Evolutionary conservation across 2,113 vertebrate genomes (phyloP).

Genomic region (Caranx ignobilis): DNA sequence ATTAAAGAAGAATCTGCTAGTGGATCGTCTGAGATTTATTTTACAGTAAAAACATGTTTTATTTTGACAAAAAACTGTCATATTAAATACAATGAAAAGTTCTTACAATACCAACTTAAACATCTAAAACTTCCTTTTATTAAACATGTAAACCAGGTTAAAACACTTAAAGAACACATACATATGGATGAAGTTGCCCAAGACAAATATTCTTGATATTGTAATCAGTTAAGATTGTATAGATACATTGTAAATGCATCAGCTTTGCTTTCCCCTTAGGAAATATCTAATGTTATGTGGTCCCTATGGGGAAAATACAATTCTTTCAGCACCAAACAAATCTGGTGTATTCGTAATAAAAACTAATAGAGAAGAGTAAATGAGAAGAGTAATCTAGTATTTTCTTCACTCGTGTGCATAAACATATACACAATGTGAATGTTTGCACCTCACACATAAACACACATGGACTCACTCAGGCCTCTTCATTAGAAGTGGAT

Average conservation of each 20-base stretch:
- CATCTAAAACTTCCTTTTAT: background rate
- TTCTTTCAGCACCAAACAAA: background rate
- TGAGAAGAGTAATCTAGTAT: background rate
- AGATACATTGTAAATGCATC: no score
- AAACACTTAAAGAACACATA: background rate
- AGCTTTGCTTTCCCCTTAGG: no score
- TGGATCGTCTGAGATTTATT: background rate
- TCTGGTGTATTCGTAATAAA: background rate
- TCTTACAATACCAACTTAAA: background rate
- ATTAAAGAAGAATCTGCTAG: background rate
- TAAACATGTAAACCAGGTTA: background rate
- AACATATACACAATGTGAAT: background rate
- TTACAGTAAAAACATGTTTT: no score
- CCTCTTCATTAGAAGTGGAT: conserved; percentile 53
- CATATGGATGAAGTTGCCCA: background rate
- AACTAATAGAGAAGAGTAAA: background rate
- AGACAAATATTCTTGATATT: no score
- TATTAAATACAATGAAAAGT: background rate
- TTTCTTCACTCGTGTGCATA: background rate
- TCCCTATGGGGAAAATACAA: background rate
- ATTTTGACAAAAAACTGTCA: no score
- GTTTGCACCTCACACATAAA: conserved; percentile 15
- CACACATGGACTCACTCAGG: conserved; percentile 41
- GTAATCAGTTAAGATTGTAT: no score
- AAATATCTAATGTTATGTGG: no score